phyloP scores from a whole-genome alignment of 1,140 invertebrate genomes.

The Cephus cinctus region DNA sequence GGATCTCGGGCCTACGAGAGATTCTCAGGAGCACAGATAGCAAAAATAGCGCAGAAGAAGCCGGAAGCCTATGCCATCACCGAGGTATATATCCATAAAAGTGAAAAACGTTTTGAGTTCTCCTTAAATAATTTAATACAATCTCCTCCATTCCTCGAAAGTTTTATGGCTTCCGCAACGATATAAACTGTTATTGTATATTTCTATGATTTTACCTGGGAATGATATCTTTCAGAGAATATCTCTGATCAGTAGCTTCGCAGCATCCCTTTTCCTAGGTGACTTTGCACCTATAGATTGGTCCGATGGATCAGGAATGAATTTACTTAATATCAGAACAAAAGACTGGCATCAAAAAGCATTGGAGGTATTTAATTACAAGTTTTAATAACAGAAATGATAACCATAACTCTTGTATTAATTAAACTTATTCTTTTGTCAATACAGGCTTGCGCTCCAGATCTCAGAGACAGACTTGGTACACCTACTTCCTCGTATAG shows the following conservation, averaged over 20 bases:
- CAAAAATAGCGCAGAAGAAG: constrained; percentile 77
- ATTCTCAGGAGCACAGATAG: constrained; percentile 92
- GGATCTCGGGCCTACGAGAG: constrained; percentile 92
- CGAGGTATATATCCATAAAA: too few species aligned
- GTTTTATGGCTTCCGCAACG: too few species aligned
- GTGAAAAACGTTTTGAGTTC: too few species aligned
- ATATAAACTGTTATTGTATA: too few species aligned
- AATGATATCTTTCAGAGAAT: constrained; percentile 77
- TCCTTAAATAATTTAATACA: too few species aligned
- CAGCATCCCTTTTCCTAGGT: constrained; percentile 85
- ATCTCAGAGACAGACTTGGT: constrained; percentile 70
- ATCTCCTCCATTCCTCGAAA: too few species aligned
- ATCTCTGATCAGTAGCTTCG: constrained; percentile 91
- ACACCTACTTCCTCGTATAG: constrained; percentile 68
- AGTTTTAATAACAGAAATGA: background rate
- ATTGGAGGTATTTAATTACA: constrained; percentile 61
- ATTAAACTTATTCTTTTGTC: constrained; percentile 4
- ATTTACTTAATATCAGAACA: constrained; percentile 81
- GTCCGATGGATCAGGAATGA: constrained; percentile 96
- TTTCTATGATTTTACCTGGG: too few species aligned
- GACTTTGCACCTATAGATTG: constrained; percentile 87
- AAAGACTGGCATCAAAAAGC: constrained; percentile 78
- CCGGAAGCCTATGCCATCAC: constrained; percentile 77
- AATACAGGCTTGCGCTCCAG: constrained; percentile 64
- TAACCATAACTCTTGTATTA: constrained; percentile 1